Conservation (phyloP, 1,140 invertebrate species). For the Aradophagus sp. region DNA sequence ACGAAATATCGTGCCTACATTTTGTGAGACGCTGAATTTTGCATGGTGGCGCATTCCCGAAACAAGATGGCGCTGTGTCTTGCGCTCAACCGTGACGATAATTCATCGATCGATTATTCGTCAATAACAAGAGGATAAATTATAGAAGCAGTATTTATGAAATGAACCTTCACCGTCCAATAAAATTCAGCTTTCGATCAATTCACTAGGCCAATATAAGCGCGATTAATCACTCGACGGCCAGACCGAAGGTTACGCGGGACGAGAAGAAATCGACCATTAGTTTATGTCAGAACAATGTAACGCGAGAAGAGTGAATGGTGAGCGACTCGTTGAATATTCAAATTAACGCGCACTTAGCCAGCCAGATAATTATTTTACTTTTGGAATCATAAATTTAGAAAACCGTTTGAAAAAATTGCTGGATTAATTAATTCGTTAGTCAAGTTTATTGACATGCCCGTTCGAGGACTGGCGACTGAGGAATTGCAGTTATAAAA, state of each 20-base stretch:
- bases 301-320: slow-evolving; percentile 35
- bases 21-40: slow-evolving; percentile 13
- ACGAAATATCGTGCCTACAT: too few relatives aligned
- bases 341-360: too few relatives aligned
- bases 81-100: slow-evolving; percentile 1
- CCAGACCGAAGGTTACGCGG: slow-evolving; percentile 35
- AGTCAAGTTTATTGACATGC: too few relatives aligned
- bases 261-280: slow-evolving; percentile 43
- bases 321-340: slow-evolving; percentile 14
- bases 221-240: slow-evolving; percentile 44
- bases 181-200: slow-evolving; percentile 46
- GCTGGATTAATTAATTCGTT: too few relatives aligned
- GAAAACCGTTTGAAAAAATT: too few relatives aligned
- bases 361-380: slow-evolving; percentile 12
- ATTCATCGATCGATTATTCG: slow-evolving; percentile 12
- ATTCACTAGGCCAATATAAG: slow-evolving; percentile 42
- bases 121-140: slow-evolving; percentile 9
- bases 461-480: too few relatives aligned
- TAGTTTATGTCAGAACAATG: slow-evolving; percentile 47
- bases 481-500: too few relatives aligned
- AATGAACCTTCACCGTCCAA: slow-evolving; percentile 24
- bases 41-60: slow-evolving; percentile 1
- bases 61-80: not conserved
- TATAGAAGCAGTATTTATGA: slow-evolving; percentile 15
- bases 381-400: too few relatives aligned